Base-by-base conservation (phyloP, 1,140 invertebrate genomes). In the Scylla paramamosain region DNA sequence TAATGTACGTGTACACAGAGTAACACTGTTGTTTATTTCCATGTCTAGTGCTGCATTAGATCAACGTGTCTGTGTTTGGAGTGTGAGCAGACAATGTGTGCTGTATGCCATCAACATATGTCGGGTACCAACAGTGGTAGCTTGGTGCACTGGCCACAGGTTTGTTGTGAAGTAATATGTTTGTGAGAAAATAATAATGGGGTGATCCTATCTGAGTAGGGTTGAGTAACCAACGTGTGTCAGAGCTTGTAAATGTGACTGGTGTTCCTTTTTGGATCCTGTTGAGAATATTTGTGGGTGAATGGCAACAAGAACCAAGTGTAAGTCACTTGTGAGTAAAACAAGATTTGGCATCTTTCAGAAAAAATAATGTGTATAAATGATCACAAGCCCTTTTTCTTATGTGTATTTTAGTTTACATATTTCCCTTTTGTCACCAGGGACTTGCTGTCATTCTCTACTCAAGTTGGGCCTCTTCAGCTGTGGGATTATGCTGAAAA, bases 1-100 rank as follows among this genome's bases (percentile, higher is more conserved):
- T 10, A 16, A 39, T 6, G 29, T 87, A 16, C 32, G 10, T 31
- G n/a, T 87, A 20, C 39, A 14, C 4, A 25, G 31, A 6, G 8
- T 87, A 4, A 39, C 32, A 20, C 25, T 28, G 83, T 1, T 32
- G 31, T 87, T 20, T 87, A 87, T 87, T 20, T 87, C 28, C 29
- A 39, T 87, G 14, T 92, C 16, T 94, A 96, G 96, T 90, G 93
- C 96, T 32, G 95, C 96, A 4, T 32, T 95, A 67, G 96, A 96
- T 86, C 96, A 96, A 46, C 91, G 95, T 39, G 95, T 96, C 14
- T 96, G 96, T 88, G 95, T 96, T 31, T 96, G 96, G 96, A 96
- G 95, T 84, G 96, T 96, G 28, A 93, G 93, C 82, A 92, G 93
- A 67, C 96, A 96, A 91, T 84, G 77, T 89, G 96, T 96, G 0